Evolutionary conservation across 53 echinoderm and acorn worm species (phyloP), one percentile per base, ranked within the genome.

Genomic region (Glandiceps talaboti): DNA sequence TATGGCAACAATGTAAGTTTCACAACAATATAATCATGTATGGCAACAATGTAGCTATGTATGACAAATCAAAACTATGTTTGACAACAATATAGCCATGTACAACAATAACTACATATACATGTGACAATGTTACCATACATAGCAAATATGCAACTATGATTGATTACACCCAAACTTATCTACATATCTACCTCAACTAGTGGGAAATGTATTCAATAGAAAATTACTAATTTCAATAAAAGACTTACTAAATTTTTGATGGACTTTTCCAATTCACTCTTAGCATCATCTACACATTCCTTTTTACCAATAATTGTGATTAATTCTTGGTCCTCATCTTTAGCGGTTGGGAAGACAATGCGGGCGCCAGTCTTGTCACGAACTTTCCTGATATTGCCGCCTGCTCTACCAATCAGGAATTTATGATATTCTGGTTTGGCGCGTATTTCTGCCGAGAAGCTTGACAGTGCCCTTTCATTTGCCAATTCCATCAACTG

Each of bases 341-440:
- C 97, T 77, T 82, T 90, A 73, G 82, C 45, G 26, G 86, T 87
- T 14, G 97, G 97, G 82, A 97, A 97, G 30, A 93, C 97, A 0
- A 97, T 90, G 27, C 97, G 74, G 1, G 97, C 97, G 28, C 89
- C 87, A 0, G 97, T 97, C 81, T 97, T 92, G 83, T 97, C 93
- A 26, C 97, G 92, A 1, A 97, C 97, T 33, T 93, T 93, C 33
- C 97, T 92, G 84, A 97, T 97, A 86, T 97, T 97, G 33, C 89
- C 97, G 28, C 97, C 97, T 28, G 88, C 90, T 1, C 97, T 89
- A 0, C 97, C 97, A 33, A 97, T 97, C 82, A 97, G 79, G 89
- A 97, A 97, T 80, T 91, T 89, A 80, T 97, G 93, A 80, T 91
- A 97, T 78, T 97, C 97, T 0, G 93, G 97, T 79, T 97, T 97